phyloP scores from a whole-genome alignment of 2,113 vertebrate species.

The Egretta garzetta region DNA sequence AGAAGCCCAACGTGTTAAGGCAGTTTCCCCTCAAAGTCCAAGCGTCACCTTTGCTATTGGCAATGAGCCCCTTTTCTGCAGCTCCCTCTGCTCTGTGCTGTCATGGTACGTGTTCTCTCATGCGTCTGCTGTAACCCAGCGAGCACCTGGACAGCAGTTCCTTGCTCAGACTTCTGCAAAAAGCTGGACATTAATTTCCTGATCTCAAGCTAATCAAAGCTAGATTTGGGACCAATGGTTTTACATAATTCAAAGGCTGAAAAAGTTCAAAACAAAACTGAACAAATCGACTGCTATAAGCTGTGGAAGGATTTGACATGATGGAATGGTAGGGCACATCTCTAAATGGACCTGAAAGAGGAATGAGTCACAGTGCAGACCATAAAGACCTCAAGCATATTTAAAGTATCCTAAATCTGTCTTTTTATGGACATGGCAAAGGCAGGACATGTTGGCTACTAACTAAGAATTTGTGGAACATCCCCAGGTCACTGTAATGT shows the following conservation, averaged over 20 bases:
- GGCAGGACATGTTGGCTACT: neutral
- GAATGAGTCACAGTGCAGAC: neutral
- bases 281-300: neutral
- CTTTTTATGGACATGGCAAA: neutral
- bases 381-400: neutral
- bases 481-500: neutral
- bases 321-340: neutral
- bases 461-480: neutral
- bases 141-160: neutral
- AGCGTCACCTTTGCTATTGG: neutral
- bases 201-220: neutral
- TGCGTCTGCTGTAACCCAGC: accelerated
- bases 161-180: neutral
- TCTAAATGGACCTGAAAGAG: neutral
- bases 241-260: neutral
- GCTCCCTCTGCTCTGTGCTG: neutral
- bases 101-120: accelerated
- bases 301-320: neutral
- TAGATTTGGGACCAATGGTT: neutral
- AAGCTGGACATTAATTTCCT: neutral
- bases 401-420: neutral
- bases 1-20: neutral
- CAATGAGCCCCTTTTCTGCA: neutral
- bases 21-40: neutral
- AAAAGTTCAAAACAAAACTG: neutral